phyloP scores from a whole-genome alignment of 2,113 vertebrate species.

The Zeus faber region DNA sequence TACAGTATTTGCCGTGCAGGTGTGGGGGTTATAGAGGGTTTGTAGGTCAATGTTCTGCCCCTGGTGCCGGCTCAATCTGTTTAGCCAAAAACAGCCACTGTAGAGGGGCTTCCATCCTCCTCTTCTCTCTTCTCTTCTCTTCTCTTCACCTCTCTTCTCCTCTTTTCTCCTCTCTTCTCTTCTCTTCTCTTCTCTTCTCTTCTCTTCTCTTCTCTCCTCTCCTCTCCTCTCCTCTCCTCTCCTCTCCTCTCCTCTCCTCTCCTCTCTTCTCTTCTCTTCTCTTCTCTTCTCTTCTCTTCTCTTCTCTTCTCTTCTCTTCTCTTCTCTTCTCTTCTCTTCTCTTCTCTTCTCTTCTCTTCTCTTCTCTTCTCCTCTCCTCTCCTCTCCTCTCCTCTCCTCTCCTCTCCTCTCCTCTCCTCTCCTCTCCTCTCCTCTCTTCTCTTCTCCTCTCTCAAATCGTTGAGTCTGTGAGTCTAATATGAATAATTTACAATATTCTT shows the following conservation, averaged over 20 bases:
- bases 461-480: too few species aligned
- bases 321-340: background rate
- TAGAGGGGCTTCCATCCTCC: slow-evolving; percentile 22
- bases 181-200: background rate
- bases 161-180: background rate
- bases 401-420: background rate
- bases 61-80: slow-evolving; percentile 49
- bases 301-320: background rate
- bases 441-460: slow-evolving; percentile 7
- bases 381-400: background rate
- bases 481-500: too few species aligned
- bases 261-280: background rate
- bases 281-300: background rate
- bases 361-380: background rate
- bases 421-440: background rate
- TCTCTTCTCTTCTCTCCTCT: slow-evolving; percentile 5
- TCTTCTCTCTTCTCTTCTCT: background rate
- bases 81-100: slow-evolving; percentile 58
- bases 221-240: background rate
- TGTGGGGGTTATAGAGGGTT: slow-evolving; percentile 58
- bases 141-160: background rate
- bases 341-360: background rate
- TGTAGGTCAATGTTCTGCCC: slow-evolving; percentile 53
- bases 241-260: background rate
- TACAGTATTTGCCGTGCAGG: too few species aligned